Percentiles rank a stretch among this genome's conserved stretches.
phyloP scores from a whole-genome alignment of 2,797 vertebrate genomes.

The Sebastes flavidus region DNA sequence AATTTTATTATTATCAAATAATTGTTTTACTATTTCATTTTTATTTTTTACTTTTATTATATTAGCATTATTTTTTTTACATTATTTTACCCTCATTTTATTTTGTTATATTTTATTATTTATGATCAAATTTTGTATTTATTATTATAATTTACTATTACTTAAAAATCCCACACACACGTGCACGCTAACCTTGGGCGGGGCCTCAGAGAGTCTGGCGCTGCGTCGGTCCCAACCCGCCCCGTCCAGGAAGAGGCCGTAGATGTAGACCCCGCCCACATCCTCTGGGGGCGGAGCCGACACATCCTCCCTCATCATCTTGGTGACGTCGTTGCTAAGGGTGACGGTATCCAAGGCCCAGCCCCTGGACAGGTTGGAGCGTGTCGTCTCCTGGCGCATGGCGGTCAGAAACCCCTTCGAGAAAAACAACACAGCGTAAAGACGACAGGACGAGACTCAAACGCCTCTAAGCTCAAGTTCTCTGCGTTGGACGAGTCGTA shows the following conservation, averaged over 20 bases:
- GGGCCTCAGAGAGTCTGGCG: constrained; percentile 78
- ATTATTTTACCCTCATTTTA: too few species aligned
- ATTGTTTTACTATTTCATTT: too few species aligned
- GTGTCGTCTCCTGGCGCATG: constrained; percentile 88
- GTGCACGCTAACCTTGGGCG: constrained; percentile 74
- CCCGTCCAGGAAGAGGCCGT: constrained; percentile 86
- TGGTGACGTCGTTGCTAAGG: constrained; percentile 86
- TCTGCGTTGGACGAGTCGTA: fast-evolving
- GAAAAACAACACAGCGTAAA: neutral
- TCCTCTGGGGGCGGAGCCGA: constrained; percentile 81
- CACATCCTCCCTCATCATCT: constrained; percentile 88
- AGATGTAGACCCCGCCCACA: constrained; percentile 86
- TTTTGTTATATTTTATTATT: too few species aligned
- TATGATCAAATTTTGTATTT: too few species aligned
- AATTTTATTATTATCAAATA: too few species aligned
- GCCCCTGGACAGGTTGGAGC: constrained; percentile 82
- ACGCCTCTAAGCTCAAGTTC: neutral
- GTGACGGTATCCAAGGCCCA: constrained; percentile 87
- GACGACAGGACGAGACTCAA: neutral
- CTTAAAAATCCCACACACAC: neutral
- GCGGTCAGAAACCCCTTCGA: constrained; percentile 86
- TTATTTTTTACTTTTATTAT: too few species aligned
- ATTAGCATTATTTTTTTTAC: too few species aligned
- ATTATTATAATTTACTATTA: neutral
- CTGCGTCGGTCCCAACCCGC: constrained; percentile 86